These are phyloP conservation scores for Petrolisthes manimaculis DNA, from an alignment of 2,888 invertebrate species.

Conservation along the genomic window DNA sequence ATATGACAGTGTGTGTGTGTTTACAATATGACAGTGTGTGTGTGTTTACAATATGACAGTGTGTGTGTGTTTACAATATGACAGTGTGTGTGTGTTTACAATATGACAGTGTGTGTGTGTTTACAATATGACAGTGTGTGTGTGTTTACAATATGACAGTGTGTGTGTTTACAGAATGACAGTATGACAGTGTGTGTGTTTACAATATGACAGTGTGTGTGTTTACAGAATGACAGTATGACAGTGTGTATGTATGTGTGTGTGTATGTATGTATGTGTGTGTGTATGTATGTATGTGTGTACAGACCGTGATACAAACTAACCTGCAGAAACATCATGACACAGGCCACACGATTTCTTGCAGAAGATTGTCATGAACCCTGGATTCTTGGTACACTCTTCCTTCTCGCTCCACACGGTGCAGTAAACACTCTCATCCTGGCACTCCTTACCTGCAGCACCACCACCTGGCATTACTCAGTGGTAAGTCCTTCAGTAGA, in stretches of 20 bases:
- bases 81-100: no score
- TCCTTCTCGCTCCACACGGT: constrained; percentile 61
- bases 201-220: no score
- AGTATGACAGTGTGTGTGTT: no score
- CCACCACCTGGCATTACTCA: constrained; percentile 61
- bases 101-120: no score
- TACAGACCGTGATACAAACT: constrained; percentile 4
- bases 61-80: no score
- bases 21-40: no score
- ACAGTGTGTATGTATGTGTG: background rate
- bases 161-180: no score
- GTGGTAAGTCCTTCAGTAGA: constrained; percentile 22
- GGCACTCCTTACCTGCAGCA: constrained; percentile 59
- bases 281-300: background rate
- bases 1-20: no score
- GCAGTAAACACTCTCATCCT: constrained; percentile 58
- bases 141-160: no score
- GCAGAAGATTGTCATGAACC: constrained; percentile 66
- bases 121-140: no score
- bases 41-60: no score
- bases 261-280: background rate
- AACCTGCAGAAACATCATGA: constrained; percentile 36
- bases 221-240: no score
- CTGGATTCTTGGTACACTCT: constrained; percentile 66
- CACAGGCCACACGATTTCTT: constrained; percentile 65